Percentiles rank a stretch among this genome's conserved stretches.
Evolutionary conservation across 2,113 vertebrate genomes (phyloP).

Genomic region (Xiphophorus hellerii): DNA sequence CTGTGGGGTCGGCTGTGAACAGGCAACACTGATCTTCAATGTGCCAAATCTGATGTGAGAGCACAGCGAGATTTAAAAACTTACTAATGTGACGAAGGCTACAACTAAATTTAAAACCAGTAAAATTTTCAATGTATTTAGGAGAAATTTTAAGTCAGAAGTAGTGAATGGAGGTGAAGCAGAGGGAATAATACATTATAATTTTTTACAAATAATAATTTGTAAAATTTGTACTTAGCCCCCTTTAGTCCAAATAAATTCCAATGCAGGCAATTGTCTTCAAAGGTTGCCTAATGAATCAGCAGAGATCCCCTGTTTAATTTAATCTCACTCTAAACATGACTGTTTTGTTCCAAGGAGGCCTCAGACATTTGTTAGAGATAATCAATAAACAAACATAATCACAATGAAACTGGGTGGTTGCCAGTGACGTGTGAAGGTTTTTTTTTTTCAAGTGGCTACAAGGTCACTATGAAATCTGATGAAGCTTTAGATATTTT

Average conservation of each 20-base stretch:
- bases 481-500: too few relatives aligned
- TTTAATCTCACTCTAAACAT: background rate
- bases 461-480: too few relatives aligned
- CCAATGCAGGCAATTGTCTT: background rate
- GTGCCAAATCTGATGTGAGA: constrained; percentile 79
- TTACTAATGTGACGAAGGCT: background rate
- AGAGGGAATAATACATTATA: background rate
- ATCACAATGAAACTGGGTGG: background rate
- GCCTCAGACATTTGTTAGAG: background rate
- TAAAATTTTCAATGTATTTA: background rate
- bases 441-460: too few relatives aligned
- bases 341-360: background rate
- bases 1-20: constrained; percentile 73
- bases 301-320: background rate
- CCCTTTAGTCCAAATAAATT: background rate
- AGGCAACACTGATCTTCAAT: constrained; percentile 80
- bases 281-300: background rate
- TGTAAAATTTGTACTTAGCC: background rate
- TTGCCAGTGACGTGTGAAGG: too few relatives aligned
- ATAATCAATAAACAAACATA: background rate
- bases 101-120: background rate
- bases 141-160: background rate
- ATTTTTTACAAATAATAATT: background rate
- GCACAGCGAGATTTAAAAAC: background rate
- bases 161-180: background rate